Conservation (phyloP, 92 coral and sea anemone species). For the Porites lobata region DNA sequence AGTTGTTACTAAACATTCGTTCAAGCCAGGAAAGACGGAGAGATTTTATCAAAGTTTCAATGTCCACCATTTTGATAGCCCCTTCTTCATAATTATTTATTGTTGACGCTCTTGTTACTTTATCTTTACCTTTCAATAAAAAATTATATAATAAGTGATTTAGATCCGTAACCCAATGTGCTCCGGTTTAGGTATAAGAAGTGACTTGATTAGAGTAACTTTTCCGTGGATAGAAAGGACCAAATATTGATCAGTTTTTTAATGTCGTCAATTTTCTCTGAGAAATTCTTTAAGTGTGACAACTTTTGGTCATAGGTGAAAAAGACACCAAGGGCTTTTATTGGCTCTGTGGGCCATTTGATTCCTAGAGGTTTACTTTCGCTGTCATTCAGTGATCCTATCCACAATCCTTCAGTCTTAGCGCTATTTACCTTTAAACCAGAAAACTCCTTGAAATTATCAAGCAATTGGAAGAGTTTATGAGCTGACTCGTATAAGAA, state of each 20-base stretch:
- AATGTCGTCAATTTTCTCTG: conserved; percentile 24
- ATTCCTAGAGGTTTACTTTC: conserved; percentile 28
- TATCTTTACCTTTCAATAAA: not conserved
- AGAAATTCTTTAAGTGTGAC: not conserved
- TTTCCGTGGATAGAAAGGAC: conserved; percentile 20
- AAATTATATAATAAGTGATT: conserved; percentile 1
- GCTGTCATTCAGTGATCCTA: conserved; percentile 3
- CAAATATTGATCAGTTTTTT: conserved; percentile 26
- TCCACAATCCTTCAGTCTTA: conserved; percentile 17
- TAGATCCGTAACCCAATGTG: no score
- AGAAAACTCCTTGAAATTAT: conserved; percentile 2
- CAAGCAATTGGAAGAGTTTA: conserved; percentile 35
- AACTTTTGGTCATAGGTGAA: conserved; percentile 6
- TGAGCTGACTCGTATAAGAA: not conserved
- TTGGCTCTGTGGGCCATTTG: conserved; percentile 18
- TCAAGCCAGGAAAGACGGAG: no score
- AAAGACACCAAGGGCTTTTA: conserved; percentile 31
- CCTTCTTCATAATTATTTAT: conserved; percentile 41
- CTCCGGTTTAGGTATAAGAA: not conserved
- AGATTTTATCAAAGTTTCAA: not conserved
- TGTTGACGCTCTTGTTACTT: conserved; percentile 21
- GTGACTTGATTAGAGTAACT: not conserved
- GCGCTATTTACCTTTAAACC: conserved; percentile 24
- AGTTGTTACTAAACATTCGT: no score
- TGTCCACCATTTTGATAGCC: conserved; percentile 25